These are phyloP conservation scores for Plumapathes pennacea DNA, from an alignment of 92 coral and sea anemone species.

Conservation along the genomic window DNA sequence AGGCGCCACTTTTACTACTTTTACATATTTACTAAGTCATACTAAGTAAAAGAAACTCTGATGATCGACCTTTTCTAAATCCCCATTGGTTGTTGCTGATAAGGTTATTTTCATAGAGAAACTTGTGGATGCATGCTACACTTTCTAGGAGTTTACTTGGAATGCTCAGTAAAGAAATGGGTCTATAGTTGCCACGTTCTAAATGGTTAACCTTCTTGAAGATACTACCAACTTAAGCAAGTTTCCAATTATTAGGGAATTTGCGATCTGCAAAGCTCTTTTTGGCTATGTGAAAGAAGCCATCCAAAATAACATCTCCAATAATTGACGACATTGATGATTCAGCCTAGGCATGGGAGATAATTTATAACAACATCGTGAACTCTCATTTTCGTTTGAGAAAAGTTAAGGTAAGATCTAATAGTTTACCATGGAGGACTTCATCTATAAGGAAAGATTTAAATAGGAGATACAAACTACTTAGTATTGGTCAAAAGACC, in stretches of 20 bases:
- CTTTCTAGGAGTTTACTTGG: conserved; percentile 9
- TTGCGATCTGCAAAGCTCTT: conserved; percentile 20
- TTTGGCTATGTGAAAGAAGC: conserved; percentile 8
- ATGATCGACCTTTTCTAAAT: conserved; percentile 16
- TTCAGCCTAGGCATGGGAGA: too few species aligned
- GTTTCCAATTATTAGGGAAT: conserved; percentile 20
- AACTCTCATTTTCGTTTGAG: too few species aligned
- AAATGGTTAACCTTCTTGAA: conserved; percentile 22
- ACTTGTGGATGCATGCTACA: conserved; percentile 3
- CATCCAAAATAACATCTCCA: conserved; percentile 15
- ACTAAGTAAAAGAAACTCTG: conserved; percentile 6
- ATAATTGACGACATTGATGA: neutral
- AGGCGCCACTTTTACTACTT: conserved; percentile 7
- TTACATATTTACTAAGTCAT: too few species aligned
- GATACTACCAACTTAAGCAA: conserved; percentile 10
- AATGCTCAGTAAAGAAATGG: conserved; percentile 12
- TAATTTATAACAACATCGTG: too few species aligned
- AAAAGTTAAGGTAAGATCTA: conserved; percentile 12
- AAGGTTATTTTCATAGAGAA: conserved; percentile 9
- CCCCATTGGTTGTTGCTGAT: conserved; percentile 24
- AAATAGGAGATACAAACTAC: too few species aligned
- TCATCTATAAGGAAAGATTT: too few species aligned
- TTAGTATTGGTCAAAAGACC: too few species aligned
- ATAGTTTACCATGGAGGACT: too few species aligned
- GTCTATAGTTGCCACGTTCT: conserved; percentile 12